Conservation (phyloP, 2,797 vertebrate species). For the Falco rusticolus region DNA sequence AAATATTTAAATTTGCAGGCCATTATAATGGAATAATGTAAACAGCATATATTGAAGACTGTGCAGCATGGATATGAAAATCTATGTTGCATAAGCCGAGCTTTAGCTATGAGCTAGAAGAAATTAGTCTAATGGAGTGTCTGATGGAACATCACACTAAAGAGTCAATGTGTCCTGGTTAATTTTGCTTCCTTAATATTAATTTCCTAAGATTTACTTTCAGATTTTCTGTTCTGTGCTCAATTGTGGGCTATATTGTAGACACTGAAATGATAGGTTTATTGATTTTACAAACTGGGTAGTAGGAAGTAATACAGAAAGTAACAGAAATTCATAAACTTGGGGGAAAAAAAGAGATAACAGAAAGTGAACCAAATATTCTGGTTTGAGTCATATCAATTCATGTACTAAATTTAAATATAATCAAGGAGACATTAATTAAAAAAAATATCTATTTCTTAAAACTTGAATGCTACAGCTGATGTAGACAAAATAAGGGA, state of each 20-base stretch:
- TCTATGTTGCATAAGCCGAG: not conserved
- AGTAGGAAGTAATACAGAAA: not conserved
- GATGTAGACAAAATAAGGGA: not conserved
- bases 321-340: not conserved
- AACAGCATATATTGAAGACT: not conserved
- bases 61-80: not conserved
- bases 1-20: not conserved
- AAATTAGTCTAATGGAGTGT: not conserved
- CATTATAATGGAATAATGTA: constrained; percentile 8
- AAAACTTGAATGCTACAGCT: not conserved
- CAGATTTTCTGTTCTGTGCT: not conserved
- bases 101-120: constrained; percentile 35
- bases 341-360: not conserved
- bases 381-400: not conserved
- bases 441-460: not conserved
- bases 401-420: not conserved
- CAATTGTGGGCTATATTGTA: not conserved
- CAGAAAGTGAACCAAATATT: not conserved
- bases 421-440: not conserved
- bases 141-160: constrained; percentile 70
- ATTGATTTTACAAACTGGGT: not conserved
- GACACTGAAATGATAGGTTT: not conserved
- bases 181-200: constrained; percentile 59
- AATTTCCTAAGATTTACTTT: constrained; percentile 34
- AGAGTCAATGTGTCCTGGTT: constrained; percentile 77